Percentiles rank a stretch among this genome's conserved stretches.
phyloP scores from a whole-genome alignment of 2,888 invertebrate genomes.

The Pycnomerus fuliginosus region DNA sequence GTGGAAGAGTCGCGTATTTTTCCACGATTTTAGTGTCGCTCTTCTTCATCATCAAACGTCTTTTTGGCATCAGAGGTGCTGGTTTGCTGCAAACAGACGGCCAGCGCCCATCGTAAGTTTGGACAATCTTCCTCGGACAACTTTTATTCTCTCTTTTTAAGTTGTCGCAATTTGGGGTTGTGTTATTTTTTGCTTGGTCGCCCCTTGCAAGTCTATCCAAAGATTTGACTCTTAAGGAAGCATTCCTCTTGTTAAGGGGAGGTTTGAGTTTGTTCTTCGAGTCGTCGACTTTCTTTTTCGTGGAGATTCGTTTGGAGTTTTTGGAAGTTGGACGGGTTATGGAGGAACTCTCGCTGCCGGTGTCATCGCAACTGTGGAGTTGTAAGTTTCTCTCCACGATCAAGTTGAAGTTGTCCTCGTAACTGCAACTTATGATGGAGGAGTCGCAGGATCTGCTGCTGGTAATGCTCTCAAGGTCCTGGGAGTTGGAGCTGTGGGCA shows the following conservation, averaged over 20 bases:
- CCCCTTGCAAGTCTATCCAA: conserved; percentile 40
- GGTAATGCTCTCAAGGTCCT: conserved; percentile 56
- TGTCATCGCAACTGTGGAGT: conserved; percentile 65
- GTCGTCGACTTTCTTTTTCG: conserved; percentile 58
- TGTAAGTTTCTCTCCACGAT: conserved; percentile 51
- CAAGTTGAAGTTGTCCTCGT: conserved; percentile 60
- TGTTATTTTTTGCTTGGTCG: conserved; percentile 39
- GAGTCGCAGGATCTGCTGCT: conserved; percentile 74
- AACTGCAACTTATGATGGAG: conserved; percentile 75
- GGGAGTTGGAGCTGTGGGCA: conserved; percentile 63
- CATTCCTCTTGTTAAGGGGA: conserved; percentile 24
- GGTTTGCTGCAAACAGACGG: conserved; percentile 57
- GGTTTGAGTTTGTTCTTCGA: conserved; percentile 37
- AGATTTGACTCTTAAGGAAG: conserved; percentile 54
- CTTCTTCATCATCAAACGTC: conserved; percentile 45
- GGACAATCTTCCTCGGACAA: conserved; percentile 41
- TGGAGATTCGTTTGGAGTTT: conserved; percentile 53
- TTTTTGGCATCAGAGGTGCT: conserved; percentile 43
- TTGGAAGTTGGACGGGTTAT: conserved; percentile 54
- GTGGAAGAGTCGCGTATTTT: conserved; percentile 76
- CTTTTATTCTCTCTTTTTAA: conserved; percentile 31
- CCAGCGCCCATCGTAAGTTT: conserved; percentile 71
- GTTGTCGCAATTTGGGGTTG: conserved; percentile 39
- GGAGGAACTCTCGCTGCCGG: conserved; percentile 79
- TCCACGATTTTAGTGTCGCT: conserved; percentile 60